phyloP scores from a whole-genome alignment of 92 coral and sea anemone species.

The Pocillopora meandrina region DNA sequence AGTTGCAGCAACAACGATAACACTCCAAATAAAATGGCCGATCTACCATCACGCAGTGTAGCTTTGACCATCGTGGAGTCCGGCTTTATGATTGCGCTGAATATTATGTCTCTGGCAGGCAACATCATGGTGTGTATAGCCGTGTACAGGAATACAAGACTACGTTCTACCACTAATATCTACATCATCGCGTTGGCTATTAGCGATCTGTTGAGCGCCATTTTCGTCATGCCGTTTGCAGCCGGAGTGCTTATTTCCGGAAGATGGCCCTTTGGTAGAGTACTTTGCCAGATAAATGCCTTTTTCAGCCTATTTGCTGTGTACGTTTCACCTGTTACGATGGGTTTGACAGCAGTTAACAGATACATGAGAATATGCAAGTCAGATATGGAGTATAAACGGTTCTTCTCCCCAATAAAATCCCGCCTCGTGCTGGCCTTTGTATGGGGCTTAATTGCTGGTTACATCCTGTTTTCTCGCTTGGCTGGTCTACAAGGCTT shows the following conservation, averaged over 20 bases:
- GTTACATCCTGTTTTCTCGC: neutral
- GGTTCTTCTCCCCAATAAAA: slow-evolving; percentile 2
- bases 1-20: too few relatives aligned
- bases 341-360: slow-evolving; percentile 22
- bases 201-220: slow-evolving; percentile 18
- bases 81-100: too few relatives aligned
- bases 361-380: slow-evolving; percentile 26
- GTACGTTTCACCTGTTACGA: slow-evolving; percentile 20
- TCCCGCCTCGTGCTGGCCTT: slow-evolving; percentile 1
- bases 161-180: slow-evolving; percentile 8
- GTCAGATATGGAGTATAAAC: neutral
- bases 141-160: slow-evolving; percentile 20
- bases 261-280: slow-evolving; percentile 19
- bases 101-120: too few relatives aligned
- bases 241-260: slow-evolving; percentile 3
- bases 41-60: too few relatives aligned
- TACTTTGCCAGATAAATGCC: slow-evolving; percentile 3
- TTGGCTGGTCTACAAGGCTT: slow-evolving; percentile 2
- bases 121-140: neutral
- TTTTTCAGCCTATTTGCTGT: neutral
- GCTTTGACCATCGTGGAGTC: too few relatives aligned
- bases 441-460: neutral
- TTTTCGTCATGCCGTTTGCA: slow-evolving; percentile 16
- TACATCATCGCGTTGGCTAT: slow-evolving; percentile 18
- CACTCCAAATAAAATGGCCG: too few relatives aligned